Conservation (phyloP, 2,113 vertebrate species). For the Apeltes quadracus region DNA sequence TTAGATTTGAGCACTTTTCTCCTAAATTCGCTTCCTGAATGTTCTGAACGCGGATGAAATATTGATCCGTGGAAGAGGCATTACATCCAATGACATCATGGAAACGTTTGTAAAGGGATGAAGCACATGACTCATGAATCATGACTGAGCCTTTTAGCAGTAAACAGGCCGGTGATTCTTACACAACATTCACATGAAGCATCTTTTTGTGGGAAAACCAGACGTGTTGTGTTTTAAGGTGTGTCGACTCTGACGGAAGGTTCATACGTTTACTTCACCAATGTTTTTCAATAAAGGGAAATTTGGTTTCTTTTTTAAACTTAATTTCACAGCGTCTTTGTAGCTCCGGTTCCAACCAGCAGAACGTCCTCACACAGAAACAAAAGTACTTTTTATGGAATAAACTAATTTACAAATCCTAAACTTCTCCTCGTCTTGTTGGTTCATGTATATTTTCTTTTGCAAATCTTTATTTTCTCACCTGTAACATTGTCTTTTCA, state of each 20-base stretch:
- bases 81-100: no score
- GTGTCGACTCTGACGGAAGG: neutral
- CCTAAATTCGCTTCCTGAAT: neutral
- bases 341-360: neutral
- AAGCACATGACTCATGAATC: neutral
- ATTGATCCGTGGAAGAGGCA: neutral
- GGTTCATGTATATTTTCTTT: no score
- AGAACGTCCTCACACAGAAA: neutral
- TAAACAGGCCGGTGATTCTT: no score
- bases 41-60: neutral
- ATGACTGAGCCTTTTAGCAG: no score
- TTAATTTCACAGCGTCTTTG: neutral
- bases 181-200: no score
- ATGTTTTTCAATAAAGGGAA: neutral
- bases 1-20: conserved; percentile 11
- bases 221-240: no score
- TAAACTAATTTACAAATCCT: conserved; percentile 22
- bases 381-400: conserved; percentile 30
- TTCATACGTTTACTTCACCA: neutral
- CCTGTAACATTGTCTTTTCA: no score
- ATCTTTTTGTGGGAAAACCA: no score
- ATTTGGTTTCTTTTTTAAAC: no score
- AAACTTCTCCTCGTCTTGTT: no score
- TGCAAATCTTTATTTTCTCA: no score
- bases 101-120: neutral